phyloP scores from a whole-genome alignment of 2,888 invertebrate genomes.

The Drosophila austrosaltans region DNA sequence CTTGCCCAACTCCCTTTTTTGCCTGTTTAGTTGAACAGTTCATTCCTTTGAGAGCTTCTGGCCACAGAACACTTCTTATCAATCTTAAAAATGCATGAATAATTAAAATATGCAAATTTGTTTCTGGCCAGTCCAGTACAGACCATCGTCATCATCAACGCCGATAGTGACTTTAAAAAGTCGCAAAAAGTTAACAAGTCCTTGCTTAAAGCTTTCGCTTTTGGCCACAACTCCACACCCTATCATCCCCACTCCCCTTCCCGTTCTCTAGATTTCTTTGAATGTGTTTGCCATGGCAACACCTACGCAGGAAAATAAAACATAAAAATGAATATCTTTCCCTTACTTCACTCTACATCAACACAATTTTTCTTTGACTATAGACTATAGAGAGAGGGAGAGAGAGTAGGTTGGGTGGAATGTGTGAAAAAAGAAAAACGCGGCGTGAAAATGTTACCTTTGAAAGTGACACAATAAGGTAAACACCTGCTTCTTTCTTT shows the following conservation, averaged over 20 bases:
- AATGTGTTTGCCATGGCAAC: slow-evolving; percentile 60
- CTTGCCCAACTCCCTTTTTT: too few relatives aligned
- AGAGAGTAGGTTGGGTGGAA: neutral
- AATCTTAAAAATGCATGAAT: slow-evolving; percentile 79
- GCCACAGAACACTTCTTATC: slow-evolving; percentile 60
- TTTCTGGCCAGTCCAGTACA: slow-evolving; percentile 65
- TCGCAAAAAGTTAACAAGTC: slow-evolving; percentile 43
- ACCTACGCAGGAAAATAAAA: slow-evolving; percentile 29
- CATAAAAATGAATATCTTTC: slow-evolving; percentile 39
- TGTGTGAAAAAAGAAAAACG: slow-evolving; percentile 45
- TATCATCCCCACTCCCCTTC: slow-evolving; percentile 18
- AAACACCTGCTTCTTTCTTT: slow-evolving; percentile 57
- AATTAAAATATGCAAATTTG: slow-evolving; percentile 75
- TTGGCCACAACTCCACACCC: neutral
- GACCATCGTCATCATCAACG: slow-evolving; percentile 24
- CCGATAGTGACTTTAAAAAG: slow-evolving; percentile 60
- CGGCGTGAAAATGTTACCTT: slow-evolving; percentile 71
- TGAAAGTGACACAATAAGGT: slow-evolving; percentile 75
- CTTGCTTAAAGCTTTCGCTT: slow-evolving; percentile 34
- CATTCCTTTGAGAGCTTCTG: slow-evolving; percentile 15
- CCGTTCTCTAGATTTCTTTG: slow-evolving; percentile 47
- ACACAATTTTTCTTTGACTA: slow-evolving; percentile 59
- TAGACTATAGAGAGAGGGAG: slow-evolving; percentile 29
- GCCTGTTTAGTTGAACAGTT: slow-evolving; percentile 8
- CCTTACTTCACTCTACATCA: slow-evolving; percentile 47